Evolutionary conservation across 1,140 invertebrate species (phyloP), one percentile per base, ranked within the genome.

Genomic region (Drosophila novamexicana): DNA sequence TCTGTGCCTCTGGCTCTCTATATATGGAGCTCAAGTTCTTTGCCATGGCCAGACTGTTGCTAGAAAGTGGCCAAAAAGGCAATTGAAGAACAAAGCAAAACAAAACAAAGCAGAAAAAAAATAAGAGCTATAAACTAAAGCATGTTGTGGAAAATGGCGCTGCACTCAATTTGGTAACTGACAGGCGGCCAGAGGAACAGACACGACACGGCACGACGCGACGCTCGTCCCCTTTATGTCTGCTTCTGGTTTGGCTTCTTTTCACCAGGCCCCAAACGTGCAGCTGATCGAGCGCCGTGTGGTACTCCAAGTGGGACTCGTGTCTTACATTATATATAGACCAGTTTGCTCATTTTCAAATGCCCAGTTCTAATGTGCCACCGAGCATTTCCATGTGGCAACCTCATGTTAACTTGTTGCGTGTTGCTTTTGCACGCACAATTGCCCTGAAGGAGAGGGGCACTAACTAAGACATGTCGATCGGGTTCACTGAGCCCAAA

Each of bases 121-220:
- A 54, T 18, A 36, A 34, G 10, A 34, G 40, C 16, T 54, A 79
- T 49, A 56, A 77, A 79, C 62, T 79, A 83, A 78, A 86, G 76
- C 83, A 88, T 88, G 73, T 77, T 82, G 68, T 62, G 71, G 83
- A 83, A 86, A 88, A 86, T 86, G 79, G 83, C 79, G 78, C 39
- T 88, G 83, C 76, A 83, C 83, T 86, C 83, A 86, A 83, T 86
- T 86, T 88, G 83, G 83, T 88, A 86, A 79, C 82, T 79, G 83
- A 79, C 82, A 76, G 82, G 36, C 72, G 56, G 58, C 63, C 47
- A 50, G 54, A 72, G 44, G 32, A 56, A 32, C 40, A 66, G 63
- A 53, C 39, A 67, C 45, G 54, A 56, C 12, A 14, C 50, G 42
- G 49, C 7, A 12, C 12, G 10, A 40, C 5, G 8, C 39, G 58